A percentile compares a stretch with the other conserved stretches of the same genome.
Conservation (phyloP, 2,113 vertebrate genomes). For the Paracanthobrama guichenoti region DNA sequence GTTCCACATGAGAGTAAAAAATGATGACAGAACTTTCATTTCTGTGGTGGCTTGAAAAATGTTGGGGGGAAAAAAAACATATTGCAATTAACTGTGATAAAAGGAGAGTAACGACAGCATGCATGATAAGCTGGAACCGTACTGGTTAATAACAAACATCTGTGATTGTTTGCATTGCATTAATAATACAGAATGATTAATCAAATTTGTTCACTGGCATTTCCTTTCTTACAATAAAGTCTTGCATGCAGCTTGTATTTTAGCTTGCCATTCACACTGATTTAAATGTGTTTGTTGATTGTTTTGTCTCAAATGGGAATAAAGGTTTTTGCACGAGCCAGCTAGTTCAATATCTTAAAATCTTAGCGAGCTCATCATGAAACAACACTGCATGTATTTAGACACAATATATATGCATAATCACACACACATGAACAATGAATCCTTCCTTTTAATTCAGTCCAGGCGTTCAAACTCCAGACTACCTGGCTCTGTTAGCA, state of each 20-base stretch:
- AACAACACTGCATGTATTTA: background rate
- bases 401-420: conserved; percentile 16
- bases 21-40: background rate
- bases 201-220: background rate
- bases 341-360: background rate
- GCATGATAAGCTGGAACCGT: background rate
- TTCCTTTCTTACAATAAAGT: background rate
- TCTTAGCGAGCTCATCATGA: background rate
- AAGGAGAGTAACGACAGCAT: background rate
- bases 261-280: background rate
- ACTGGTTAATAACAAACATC: background rate
- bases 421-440: conserved; percentile 1
- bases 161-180: background rate
- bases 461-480: background rate
- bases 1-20: background rate
- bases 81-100: background rate
- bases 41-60: background rate
- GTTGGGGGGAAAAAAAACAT: background rate
- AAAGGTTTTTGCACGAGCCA: background rate
- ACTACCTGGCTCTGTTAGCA: conserved; percentile 24
- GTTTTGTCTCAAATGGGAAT: background rate
- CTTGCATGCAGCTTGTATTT: background rate
- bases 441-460: background rate
- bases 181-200: background rate
- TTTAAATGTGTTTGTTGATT: background rate